Percentiles rank a stretch among this genome's conserved stretches.
These are phyloP conservation scores for Caenorhabditis sinica DNA, from an alignment of 2,888 invertebrate genomes.

Conservation along the genomic window DNA sequence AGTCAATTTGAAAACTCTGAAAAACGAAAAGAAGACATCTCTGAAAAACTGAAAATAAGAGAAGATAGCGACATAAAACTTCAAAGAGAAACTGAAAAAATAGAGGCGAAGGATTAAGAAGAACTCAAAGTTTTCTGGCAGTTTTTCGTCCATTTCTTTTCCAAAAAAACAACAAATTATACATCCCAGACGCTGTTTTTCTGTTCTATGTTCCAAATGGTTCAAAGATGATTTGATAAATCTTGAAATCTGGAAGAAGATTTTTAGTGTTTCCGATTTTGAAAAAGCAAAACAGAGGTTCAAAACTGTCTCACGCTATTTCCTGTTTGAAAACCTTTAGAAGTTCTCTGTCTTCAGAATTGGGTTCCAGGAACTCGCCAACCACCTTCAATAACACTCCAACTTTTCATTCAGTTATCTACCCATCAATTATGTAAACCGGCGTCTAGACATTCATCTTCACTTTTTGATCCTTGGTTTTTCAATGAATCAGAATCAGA, in stretches of 20 bases:
- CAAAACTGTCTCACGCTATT: no score
- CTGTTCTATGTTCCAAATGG: background rate
- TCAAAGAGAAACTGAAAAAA: constrained; percentile 8
- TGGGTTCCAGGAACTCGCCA: no score
- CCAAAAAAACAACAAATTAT: constrained; percentile 10
- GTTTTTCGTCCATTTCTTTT: constrained; percentile 5
- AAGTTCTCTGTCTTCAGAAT: no score
- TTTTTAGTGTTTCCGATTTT: background rate
- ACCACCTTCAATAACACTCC: no score
- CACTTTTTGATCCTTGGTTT: background rate
- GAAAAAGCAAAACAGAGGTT: no score
- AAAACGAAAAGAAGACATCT: background rate
- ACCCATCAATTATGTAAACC: no score
- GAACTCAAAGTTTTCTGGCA: constrained; percentile 4
- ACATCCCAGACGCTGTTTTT: background rate
- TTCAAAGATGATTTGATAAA: constrained; percentile 17
- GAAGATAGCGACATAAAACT: background rate
- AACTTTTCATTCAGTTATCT: no score
- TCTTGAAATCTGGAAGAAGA: background rate
- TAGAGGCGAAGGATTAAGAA: constrained; percentile 9
- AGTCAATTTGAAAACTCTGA: background rate
- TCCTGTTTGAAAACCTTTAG: no score
- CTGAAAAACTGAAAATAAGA: constrained; percentile 10
- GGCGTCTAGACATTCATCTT: background rate
- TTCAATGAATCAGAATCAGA: background rate